A percentile compares a stretch with the other conserved stretches of the same genome.
phyloP scores from a whole-genome alignment of 2,888 invertebrate species.

The Herminia tarsipennalis region DNA sequence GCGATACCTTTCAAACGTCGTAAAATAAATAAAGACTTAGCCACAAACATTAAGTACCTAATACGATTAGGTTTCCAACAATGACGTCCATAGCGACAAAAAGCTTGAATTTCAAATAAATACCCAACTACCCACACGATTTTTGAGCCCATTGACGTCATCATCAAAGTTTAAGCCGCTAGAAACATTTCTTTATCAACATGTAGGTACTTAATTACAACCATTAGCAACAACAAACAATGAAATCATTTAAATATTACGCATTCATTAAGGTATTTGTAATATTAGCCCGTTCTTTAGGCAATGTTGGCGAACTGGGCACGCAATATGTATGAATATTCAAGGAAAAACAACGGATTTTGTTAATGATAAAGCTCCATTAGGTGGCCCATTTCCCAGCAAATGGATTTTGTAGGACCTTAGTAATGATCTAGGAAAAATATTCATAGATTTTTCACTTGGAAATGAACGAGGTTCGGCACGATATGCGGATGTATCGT shows the following conservation, averaged over 20 bases:
- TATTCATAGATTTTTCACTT: constrained; percentile 10
- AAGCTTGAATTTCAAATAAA: constrained; percentile 1
- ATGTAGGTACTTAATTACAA: constrained; percentile 30
- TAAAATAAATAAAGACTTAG: no score
- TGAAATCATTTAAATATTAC: constrained; percentile 46
- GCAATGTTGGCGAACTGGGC: constrained; percentile 38
- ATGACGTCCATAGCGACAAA: background rate
- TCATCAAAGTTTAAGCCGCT: background rate
- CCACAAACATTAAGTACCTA: no score
- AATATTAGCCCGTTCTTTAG: constrained; percentile 49
- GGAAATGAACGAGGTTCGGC: constrained; percentile 2
- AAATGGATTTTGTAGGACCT: constrained; percentile 31
- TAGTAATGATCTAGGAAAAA: constrained; percentile 19
- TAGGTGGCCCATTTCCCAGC: constrained; percentile 38
- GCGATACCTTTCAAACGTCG: no score
- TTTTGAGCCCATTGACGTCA: constrained; percentile 10
- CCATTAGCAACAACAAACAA: constrained; percentile 36
- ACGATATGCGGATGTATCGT: background rate
- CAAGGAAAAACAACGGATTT: constrained; percentile 55
- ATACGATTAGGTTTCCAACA: no score
- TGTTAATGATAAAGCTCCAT: constrained; percentile 46
- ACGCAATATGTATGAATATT: constrained; percentile 63
- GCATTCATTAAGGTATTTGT: constrained; percentile 46
- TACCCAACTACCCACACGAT: background rate
- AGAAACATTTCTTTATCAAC: constrained; percentile 17